Evolutionary conservation across 2,888 invertebrate genomes (phyloP).

Genomic region (Erannis defoliaria): DNA sequence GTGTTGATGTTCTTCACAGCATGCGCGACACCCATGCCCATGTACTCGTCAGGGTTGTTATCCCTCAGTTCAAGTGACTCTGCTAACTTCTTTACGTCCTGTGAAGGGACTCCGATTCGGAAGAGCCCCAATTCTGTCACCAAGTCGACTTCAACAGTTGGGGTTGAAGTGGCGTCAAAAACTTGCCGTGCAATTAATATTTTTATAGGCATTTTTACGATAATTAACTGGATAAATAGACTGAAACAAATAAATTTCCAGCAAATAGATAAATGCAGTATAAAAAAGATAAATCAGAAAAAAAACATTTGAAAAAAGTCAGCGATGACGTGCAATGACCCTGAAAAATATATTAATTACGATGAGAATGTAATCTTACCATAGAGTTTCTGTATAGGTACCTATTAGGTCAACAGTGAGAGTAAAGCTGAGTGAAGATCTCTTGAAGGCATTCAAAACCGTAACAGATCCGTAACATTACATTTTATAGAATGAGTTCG

Average conservation of each 20-base stretch:
- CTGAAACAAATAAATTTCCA: not conserved
- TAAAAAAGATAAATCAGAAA: not conserved
- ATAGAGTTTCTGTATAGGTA: too few relatives aligned
- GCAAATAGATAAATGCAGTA: not conserved
- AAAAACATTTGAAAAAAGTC: not conserved
- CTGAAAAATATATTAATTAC: not conserved
- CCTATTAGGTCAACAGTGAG: too few relatives aligned
- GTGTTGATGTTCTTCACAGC: conserved; percentile 97
- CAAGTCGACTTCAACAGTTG: conserved; percentile 97
- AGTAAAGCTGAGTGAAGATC: too few relatives aligned
- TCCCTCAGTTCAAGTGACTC: conserved; percentile 98
- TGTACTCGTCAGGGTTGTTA: conserved; percentile 93
- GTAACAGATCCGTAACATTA: too few relatives aligned
- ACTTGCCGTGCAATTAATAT: conserved; percentile 97
- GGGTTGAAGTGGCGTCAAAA: conserved; percentile 98
- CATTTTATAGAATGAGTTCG: too few relatives aligned
- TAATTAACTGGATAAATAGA: too few relatives aligned
- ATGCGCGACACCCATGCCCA: conserved; percentile 96
- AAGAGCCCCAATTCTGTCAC: conserved; percentile 94
- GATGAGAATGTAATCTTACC: too few relatives aligned
- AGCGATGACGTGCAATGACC: not conserved
- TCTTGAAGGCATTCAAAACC: too few relatives aligned
- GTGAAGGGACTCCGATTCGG: conserved; percentile 98
- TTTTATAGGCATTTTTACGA: conserved; percentile 92
- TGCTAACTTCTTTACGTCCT: conserved; percentile 96